Base-by-base conservation (phyloP, 2,113 vertebrate species). In the Megaceryle maxima region DNA sequence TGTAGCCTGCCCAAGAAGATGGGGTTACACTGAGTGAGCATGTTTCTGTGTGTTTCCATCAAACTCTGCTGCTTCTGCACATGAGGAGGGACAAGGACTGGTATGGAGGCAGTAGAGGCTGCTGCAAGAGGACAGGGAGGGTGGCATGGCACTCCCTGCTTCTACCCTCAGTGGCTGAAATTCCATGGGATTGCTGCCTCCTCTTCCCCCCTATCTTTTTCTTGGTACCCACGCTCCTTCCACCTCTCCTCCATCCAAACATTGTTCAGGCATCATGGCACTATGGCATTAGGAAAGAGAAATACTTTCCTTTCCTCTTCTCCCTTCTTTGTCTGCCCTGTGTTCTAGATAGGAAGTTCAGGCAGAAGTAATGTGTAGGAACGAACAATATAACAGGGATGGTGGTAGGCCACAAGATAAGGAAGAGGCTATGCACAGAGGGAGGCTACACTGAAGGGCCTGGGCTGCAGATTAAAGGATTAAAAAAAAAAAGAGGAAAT, bases 11-110 rank as follows among this genome's bases (percentile, higher is more conserved):
- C 28, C 26, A 33, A 48, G 57, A 60, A 37, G 22, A 39, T 5
- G 90, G 43, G 12, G 5, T 39, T 79, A 10, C 0, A 1, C 25
- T 72, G 60, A 67, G 46, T 1, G 3, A 63, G 2, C 1, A 0
- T 43, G 8, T n/a, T 17, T 35, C 0, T 50, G 14, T 41, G 11
- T 51, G 22, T 26, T 72, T 72, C 28, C 35, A 19, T 72, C 62
- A 56, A n/a, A 63, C 17, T 64, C 39, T 85, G 43, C 48, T 76
- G 25, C 37, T 92, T 79, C 79, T 72, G 43, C 19, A 16, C 6
- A 6, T 0, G 2, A 75, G 9, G 13, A n/a, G 15, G 31, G 8
- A 21, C 14, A 33, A 5, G 8, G 39, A 28, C 6, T 28, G 29
- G 26, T 33, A 57, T 28, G 3, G 4, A 3, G 3, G 10, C n/a